Evolutionary conservation across 2,113 vertebrate species (phyloP).

Genomic region (Chitala chitala): DNA sequence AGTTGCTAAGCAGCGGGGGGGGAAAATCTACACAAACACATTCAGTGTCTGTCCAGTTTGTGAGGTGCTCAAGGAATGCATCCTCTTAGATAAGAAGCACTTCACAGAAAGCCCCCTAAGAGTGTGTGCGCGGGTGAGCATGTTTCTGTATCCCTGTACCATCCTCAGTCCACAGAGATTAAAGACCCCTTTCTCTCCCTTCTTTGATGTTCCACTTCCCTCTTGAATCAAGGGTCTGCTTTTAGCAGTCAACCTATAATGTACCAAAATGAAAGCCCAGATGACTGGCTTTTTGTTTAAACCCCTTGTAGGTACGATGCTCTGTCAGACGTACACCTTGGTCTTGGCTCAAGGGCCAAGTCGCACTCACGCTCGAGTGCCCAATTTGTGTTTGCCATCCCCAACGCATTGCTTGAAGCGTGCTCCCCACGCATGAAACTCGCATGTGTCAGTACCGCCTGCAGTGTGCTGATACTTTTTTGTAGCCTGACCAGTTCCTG

Average conservation of each 20-base stretch:
- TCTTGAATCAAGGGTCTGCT: not conserved
- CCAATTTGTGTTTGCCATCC: not conserved
- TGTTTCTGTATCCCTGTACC: not conserved
- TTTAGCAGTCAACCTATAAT: not conserved
- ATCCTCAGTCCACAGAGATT: not conserved
- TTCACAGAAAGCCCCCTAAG: not conserved
- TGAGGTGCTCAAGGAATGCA: not conserved
- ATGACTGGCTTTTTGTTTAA: not conserved
- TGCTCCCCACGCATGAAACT: no score
- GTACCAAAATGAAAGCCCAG: not conserved
- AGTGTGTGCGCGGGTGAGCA: not conserved
- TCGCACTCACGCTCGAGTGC: not conserved
- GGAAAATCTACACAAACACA: not conserved
- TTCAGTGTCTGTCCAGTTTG: not conserved
- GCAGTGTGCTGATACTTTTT: not conserved
- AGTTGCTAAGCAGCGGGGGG: not conserved
- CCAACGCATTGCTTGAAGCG: no score
- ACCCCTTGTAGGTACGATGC: not conserved
- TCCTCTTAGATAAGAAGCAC: not conserved
- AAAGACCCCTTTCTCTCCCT: not conserved
- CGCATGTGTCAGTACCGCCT: no score
- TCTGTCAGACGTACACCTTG: not conserved
- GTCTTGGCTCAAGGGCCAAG: not conserved
- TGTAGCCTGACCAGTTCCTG: no score
- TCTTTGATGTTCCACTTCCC: not conserved